Base-by-base conservation (phyloP, 2,113 vertebrate genomes). In the Pedionomus torquatus region DNA sequence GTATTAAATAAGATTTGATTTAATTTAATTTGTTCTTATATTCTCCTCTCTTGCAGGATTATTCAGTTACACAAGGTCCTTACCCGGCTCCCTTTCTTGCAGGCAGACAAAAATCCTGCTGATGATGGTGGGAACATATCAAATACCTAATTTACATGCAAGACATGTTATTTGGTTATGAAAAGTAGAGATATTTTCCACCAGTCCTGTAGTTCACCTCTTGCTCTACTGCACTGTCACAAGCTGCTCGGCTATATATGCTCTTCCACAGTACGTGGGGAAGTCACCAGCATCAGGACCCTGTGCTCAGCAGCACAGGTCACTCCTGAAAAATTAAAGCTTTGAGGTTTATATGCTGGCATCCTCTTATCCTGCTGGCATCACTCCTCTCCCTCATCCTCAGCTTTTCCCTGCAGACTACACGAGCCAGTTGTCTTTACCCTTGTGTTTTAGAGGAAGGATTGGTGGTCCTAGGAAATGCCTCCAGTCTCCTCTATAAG, bases 41-140 rank as follows among this genome's bases (percentile, higher is more conserved):
- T 82, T 91, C 70, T 83, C 54, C 83, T 60, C 81, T 94, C 84
- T 79, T 69, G 41, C 49, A 65, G 69, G 78, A 89, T 84, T 92
- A 85, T 90, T 95, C 78, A 57, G 69, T 60, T 93, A 37, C 35
- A 82, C 61, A 9, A 83, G 75, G 41, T 31, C 82, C 70, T 57
- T 89, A 49, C 49, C 78, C 52, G 65, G 74, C 74, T 91, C 81
- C 35, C 58, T 85, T 72, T 93, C 90, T 89, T 5, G 58, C 89
- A 93, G 66, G 83, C 92, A 96, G 96, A 96, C 90, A 95, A 95
- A 94, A 95, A 95, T 97, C 92, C 85, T 92, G 95, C 96, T 95
- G 96, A 96, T 91, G 93, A 78, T 68, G 64, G 58, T 91, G 92
- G 90, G 92, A 96, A 96, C 46, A 16, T 80, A 69, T 46, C 85